phyloP scores from a whole-genome alignment of 1,140 invertebrate species.

The Apocrypta bakeri region DNA sequence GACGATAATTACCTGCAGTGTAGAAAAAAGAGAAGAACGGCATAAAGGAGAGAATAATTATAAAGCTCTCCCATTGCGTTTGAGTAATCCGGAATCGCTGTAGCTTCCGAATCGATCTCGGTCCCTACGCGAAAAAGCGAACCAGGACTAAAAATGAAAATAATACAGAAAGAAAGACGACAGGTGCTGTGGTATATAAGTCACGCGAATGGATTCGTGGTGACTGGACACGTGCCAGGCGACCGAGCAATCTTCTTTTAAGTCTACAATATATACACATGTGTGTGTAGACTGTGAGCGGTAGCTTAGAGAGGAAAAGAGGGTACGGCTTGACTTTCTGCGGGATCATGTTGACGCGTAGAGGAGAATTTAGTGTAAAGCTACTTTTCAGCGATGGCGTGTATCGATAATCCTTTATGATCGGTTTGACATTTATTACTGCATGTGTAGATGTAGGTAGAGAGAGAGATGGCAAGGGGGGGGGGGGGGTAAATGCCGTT shows the following conservation, averaged over 20 bases:
- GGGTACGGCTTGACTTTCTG: background rate
- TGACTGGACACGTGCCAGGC: conserved; percentile 55
- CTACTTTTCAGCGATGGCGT: background rate
- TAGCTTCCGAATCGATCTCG: conserved; percentile 19
- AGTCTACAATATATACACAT: background rate
- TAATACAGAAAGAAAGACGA: too few species aligned
- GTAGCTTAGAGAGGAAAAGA: too few species aligned
- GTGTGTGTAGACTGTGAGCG: too few species aligned
- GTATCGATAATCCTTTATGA: background rate
- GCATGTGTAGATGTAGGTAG: too few species aligned
- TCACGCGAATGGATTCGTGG: conserved; percentile 10
- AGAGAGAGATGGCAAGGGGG: too few species aligned
- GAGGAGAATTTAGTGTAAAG: conserved; percentile 21
- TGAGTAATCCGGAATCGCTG: too few species aligned
- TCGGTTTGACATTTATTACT: too few species aligned
- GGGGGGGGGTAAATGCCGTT: too few species aligned
- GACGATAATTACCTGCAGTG: conserved; percentile 21
- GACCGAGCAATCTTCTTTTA: conserved; percentile 12
- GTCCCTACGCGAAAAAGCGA: conserved; percentile 25
- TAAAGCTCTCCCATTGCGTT: background rate
- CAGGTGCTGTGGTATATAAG: conserved; percentile 13
- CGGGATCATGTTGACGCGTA: background rate
- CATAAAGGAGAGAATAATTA: background rate
- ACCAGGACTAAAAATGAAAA: background rate
- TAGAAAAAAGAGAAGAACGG: background rate